phyloP scores from a whole-genome alignment of 1,140 invertebrate species.

The Luehdorfia chinensis region DNA sequence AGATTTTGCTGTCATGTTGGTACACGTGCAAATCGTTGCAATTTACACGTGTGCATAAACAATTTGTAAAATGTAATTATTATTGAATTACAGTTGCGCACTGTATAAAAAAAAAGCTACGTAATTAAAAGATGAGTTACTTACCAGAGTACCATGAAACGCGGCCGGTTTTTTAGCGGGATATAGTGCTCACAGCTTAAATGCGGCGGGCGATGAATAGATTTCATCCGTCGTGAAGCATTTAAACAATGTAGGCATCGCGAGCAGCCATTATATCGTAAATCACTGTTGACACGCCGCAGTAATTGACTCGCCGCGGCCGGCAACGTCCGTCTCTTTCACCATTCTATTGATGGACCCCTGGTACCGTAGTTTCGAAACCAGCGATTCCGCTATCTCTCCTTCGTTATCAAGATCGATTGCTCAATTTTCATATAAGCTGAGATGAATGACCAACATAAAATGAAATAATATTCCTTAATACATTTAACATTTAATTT shows the following conservation, averaged over 20 bases:
- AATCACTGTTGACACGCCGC: conserved; percentile 65
- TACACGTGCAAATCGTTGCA: too few relatives aligned
- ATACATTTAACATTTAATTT: conserved; percentile 6
- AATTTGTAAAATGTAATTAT: too few relatives aligned
- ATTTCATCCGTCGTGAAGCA: conserved; percentile 46
- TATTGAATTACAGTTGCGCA: not conserved
- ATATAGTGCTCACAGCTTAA: conserved; percentile 6
- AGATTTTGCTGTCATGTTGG: conserved; percentile 13
- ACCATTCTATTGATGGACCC: conserved; percentile 54
- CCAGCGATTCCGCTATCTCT: not conserved
- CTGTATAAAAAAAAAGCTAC: conserved; percentile 1
- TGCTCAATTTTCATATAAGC: not conserved
- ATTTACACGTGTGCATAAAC: too few relatives aligned
- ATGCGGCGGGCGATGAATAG: conserved; percentile 21
- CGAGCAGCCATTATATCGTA: conserved; percentile 62
- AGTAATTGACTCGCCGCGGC: conserved; percentile 61
- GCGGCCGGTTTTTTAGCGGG: not conserved
- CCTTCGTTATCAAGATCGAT: too few relatives aligned
- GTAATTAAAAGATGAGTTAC: conserved; percentile 6
- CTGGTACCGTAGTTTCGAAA: conserved; percentile 36
- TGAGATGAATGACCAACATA: not conserved
- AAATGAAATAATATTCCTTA: not conserved
- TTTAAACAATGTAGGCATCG: conserved; percentile 68
- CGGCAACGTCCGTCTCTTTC: conserved; percentile 42
- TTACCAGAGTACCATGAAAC: conserved; percentile 1